Percentiles rank a stretch among this genome's conserved stretches.
These are phyloP conservation scores for Ernsta delagoae DNA, from an alignment of 2,888 invertebrate genomes.

Conservation along the genomic window DNA sequence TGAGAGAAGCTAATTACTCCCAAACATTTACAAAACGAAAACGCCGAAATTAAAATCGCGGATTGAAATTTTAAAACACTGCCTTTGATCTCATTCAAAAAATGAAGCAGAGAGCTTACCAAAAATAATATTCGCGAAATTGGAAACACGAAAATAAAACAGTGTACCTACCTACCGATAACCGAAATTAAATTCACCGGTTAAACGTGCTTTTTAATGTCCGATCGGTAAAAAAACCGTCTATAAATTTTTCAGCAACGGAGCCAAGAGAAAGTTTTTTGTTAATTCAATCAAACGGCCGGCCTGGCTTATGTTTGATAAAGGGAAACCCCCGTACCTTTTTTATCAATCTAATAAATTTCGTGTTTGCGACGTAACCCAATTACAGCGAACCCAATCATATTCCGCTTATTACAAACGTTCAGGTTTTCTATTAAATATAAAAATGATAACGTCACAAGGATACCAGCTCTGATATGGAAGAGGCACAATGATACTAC, in stretches of 20 bases:
- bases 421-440: constrained; percentile 4
- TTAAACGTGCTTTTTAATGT: constrained; percentile 64
- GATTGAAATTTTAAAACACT: constrained; percentile 18
- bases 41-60: constrained; percentile 14
- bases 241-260: constrained; percentile 73
- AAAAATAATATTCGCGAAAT: constrained; percentile 48
- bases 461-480: no score
- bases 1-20: constrained; percentile 4
- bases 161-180: constrained; percentile 52
- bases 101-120: constrained; percentile 38
- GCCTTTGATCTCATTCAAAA: constrained; percentile 23
- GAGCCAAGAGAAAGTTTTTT: constrained; percentile 68
- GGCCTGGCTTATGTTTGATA: constrained; percentile 74
- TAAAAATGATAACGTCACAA: background rate
- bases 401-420: constrained; percentile 23
- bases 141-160: constrained; percentile 55
- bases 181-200: constrained; percentile 66
- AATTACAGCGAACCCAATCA: constrained; percentile 31
- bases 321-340: constrained; percentile 58
- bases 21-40: constrained; percentile 4
- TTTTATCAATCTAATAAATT: constrained; percentile 51
- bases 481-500: no score
- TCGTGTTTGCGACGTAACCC: constrained; percentile 26
- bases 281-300: constrained; percentile 79
- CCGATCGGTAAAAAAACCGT: constrained; percentile 61